A percentile compares a stretch with the other conserved stretches of the same genome.
These are phyloP conservation scores for Atta colombica DNA, from an alignment of 1,140 invertebrate genomes.

Conservation along the genomic window DNA sequence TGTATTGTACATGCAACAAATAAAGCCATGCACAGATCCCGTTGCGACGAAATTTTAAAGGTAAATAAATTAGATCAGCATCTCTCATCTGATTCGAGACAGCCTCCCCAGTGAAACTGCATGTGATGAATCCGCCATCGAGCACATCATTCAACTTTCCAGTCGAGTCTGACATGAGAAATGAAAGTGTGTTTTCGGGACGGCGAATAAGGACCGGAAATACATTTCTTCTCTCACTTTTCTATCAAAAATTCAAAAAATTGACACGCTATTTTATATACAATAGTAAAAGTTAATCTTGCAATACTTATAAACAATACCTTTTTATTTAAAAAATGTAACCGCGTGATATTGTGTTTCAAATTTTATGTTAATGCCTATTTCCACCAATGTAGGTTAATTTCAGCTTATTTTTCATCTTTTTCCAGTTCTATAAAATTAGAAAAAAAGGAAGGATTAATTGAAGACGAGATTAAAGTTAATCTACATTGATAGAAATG, in stretches of 20 bases:
- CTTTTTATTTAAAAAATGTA: not conserved
- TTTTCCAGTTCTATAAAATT: too few relatives aligned
- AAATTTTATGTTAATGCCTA: not conserved
- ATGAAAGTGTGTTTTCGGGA: slow-evolving; percentile 39
- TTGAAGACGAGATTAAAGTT: too few relatives aligned
- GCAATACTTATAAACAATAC: not conserved
- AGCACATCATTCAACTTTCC: slow-evolving; percentile 44
- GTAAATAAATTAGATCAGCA: slow-evolving; percentile 2
- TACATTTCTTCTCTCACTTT: not conserved
- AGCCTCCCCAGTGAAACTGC: slow-evolving; percentile 6
- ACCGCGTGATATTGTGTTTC: not conserved
- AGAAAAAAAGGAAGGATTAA: too few relatives aligned
- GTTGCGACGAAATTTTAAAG: slow-evolving; percentile 11
- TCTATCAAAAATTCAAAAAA: not conserved
- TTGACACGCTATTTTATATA: not conserved
- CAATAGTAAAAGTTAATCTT: slow-evolving; percentile 1
- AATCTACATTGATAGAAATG: too few relatives aligned
- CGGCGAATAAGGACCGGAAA: not conserved
- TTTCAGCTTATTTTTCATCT: too few relatives aligned
- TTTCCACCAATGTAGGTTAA: too few relatives aligned
- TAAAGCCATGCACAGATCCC: not conserved
- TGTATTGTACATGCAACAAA: not conserved
- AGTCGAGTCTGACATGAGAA: not conserved
- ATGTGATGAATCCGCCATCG: not conserved
- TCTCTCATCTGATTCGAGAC: not conserved